These are phyloP conservation scores for Eilema griseolum DNA, from an alignment of 2,888 invertebrate species.

Conservation along the genomic window DNA sequence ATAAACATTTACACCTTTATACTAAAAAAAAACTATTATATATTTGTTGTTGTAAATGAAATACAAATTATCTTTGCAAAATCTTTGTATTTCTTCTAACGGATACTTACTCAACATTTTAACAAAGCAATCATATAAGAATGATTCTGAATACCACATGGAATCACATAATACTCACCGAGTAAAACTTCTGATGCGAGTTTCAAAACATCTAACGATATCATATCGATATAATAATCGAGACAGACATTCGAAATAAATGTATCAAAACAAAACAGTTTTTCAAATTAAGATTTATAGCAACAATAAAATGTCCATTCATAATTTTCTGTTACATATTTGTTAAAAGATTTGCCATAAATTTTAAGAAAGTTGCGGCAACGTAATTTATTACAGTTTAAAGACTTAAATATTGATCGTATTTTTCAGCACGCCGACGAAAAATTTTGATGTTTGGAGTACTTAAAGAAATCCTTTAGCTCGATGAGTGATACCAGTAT, in stretches of 20 bases:
- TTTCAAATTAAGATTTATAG: conserved; percentile 4
- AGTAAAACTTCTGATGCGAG: not conserved
- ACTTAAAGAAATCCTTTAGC: conserved; percentile 23
- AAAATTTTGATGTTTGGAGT: conserved; percentile 21
- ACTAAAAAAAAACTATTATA: too few relatives aligned
- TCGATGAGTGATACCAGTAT: conserved; percentile 29
- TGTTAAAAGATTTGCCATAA: conserved; percentile 21
- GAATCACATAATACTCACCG: not conserved
- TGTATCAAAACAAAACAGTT: not conserved
- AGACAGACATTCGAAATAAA: not conserved
- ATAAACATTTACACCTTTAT: too few relatives aligned
- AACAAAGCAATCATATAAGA: not conserved
- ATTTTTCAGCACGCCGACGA: not conserved
- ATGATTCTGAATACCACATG: not conserved
- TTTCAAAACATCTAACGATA: not conserved
- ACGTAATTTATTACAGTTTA: conserved; percentile 15
- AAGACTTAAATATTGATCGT: conserved; percentile 4
- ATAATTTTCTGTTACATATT: conserved; percentile 12
- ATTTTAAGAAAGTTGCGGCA: conserved; percentile 15
- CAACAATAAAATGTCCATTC: conserved; percentile 10
- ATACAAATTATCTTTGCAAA: not conserved
- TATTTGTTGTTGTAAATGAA: too few relatives aligned
- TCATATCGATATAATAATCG: not conserved
- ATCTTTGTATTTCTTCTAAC: not conserved
- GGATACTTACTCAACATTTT: not conserved